Conservation (phyloP, 1,140 invertebrate genomes). For the Sycophaga agraensis region DNA sequence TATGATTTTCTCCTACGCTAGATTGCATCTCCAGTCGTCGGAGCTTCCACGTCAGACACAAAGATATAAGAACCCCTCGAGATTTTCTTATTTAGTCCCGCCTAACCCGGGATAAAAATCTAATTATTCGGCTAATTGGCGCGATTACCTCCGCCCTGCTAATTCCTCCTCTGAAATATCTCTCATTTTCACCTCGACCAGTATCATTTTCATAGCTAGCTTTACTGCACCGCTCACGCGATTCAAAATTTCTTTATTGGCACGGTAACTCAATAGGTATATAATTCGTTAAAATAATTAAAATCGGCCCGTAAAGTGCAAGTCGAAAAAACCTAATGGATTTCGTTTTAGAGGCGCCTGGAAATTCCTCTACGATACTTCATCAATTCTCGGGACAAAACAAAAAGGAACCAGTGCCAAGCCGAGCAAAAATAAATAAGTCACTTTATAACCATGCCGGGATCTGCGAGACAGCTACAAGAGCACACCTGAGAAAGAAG, state of each 20-base stretch:
- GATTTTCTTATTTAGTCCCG: neutral
- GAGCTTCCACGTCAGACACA: neutral
- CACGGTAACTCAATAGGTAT: too few species aligned
- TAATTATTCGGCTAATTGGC: too few species aligned
- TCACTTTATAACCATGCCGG: conserved; percentile 14
- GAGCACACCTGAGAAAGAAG: neutral
- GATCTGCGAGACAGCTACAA: neutral
- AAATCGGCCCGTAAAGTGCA: too few species aligned
- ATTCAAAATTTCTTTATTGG: too few species aligned
- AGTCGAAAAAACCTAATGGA: conserved; percentile 17
- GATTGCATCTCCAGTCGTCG: conserved; percentile 5
- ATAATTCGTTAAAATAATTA: too few species aligned
- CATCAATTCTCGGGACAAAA: conserved; percentile 10
- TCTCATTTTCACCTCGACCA: too few species aligned
- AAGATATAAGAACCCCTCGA: neutral
- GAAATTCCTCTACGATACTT: conserved; percentile 19
- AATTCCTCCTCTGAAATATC: too few species aligned
- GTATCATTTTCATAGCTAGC: too few species aligned
- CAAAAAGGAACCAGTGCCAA: conserved; percentile 3
- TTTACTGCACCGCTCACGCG: too few species aligned
- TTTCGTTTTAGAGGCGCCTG: conserved; percentile 5
- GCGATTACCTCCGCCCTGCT: too few species aligned
- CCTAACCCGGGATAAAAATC: too few species aligned
- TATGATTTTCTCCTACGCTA: neutral
- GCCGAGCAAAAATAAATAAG: conserved; percentile 20